Evolutionary conservation across 2,888 invertebrate species (phyloP).

Genomic region (Amaurobius ferox): DNA sequence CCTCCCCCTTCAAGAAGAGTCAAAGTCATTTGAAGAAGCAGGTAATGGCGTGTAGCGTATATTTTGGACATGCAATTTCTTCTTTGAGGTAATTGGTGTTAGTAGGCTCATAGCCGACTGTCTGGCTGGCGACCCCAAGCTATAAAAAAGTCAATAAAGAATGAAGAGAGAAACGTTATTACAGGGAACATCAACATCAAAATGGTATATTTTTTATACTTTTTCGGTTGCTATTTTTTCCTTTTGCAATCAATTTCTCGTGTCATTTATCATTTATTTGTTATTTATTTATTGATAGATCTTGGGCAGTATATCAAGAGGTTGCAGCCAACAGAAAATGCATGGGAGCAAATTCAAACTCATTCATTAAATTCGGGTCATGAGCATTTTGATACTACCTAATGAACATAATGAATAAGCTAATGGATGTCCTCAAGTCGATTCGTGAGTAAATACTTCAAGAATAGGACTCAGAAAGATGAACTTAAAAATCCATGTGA

Average conservation of each 20-base stretch:
- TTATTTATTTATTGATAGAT: background rate
- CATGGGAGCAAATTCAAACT: background rate
- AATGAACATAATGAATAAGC: no score
- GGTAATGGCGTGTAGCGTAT: conserved; percentile 63
- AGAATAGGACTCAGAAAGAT: no score
- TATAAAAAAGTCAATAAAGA: background rate
- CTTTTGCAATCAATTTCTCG: conserved; percentile 21
- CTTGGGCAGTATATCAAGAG: background rate
- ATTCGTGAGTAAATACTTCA: no score
- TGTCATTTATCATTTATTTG: background rate
- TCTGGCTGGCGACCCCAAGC: conserved; percentile 25
- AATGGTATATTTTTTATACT: background rate
- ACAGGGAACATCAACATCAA: conserved; percentile 24
- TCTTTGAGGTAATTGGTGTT: conserved; percentile 41
- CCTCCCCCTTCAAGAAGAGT: conserved; percentile 3
- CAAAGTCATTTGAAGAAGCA: conserved; percentile 29
- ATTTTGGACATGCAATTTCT: conserved; percentile 28
- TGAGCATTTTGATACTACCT: background rate
- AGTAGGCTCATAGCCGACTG: conserved; percentile 21
- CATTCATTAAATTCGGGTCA: background rate
- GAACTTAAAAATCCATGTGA: no score
- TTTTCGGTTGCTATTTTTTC: background rate
- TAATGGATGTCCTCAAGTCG: no score
- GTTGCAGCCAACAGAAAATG: background rate
- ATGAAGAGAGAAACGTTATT: background rate